Base-by-base conservation (phyloP, 2,113 vertebrate genomes). In the Microcebus murinus region DNA sequence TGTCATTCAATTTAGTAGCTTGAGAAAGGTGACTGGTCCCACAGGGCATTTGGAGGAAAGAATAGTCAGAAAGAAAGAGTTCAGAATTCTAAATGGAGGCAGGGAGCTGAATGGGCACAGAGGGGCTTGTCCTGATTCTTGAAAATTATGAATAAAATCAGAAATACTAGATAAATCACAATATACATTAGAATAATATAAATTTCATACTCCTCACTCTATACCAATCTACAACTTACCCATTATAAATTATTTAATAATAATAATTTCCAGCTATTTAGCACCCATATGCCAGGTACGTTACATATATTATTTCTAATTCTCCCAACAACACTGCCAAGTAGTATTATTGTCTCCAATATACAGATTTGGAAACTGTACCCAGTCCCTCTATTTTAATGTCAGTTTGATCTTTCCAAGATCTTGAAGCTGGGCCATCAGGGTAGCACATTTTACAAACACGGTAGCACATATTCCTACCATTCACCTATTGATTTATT, bases 21-120 rank as follows among this genome's bases (percentile, higher is more conserved):
- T 68, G 81, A 95, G 91, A 84, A 77, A 81, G n/a, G 36, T 34
- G 50, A 45, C 92, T 59, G n/a, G 70, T 82, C 71, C 85, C 91
- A 18, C 0, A 0, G 23, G 68, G 52, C 20, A 18, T 6, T 39
- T 25, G 15, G 73, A 67, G 65, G 52, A 31, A 39, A 42, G 13
- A 45, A 15, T 0, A 57, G 48, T 45, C 11, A 31, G 65, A 73
- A 70, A 39, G n/a, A 52, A 31, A 36, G 27, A n/a, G 36, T 7
- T 82, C n/a, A 27, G 73, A 63, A 82, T 42, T 39, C 77, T 63
- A 71, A 93, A 57, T n/a, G 25, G 68, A 90, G 92, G 70, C 18
- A 27, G 13, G 15, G 45, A 48, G 42, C 17, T 31, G 29, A 71
- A 50, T 6, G 68, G 45, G 12, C 87, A 13, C 29, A 9, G 14